These are phyloP conservation scores for Melopsittacus undulatus DNA, from an alignment of 2,797 vertebrate species.

Conservation along the genomic window DNA sequence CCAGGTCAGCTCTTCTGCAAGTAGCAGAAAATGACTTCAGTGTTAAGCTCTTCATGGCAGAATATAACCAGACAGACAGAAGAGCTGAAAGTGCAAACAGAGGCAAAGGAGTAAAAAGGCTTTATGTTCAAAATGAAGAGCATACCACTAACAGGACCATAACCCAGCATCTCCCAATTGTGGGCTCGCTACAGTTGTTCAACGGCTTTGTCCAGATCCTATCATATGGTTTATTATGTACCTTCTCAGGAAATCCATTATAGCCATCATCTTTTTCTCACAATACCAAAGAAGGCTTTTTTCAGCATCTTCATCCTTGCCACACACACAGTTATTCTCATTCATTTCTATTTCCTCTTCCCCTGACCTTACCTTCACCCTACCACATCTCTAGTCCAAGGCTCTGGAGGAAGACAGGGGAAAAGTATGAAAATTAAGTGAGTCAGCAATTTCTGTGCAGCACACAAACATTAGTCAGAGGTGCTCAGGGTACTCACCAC, in stretches of 20 bases:
- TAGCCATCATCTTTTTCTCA: not conserved
- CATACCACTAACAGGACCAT: not conserved
- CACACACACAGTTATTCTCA: not conserved
- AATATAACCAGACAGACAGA: not conserved
- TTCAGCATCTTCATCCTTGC: not conserved
- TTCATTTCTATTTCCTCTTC: not conserved
- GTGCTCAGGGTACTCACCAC: not conserved
- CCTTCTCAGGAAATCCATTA: not conserved
- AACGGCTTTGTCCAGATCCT: not conserved
- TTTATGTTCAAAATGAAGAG: not conserved
- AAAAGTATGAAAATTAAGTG: not conserved
- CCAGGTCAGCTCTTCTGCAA: not conserved
- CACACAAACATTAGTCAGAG: not conserved
- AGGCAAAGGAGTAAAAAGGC: not conserved
- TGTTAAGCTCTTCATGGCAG: not conserved
- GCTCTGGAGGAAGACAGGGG: not conserved
- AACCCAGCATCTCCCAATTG: not conserved
- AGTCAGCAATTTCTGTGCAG: conserved; percentile 48
- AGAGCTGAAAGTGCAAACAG: not conserved
- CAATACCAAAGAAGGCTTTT: not conserved
- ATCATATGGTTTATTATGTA: not conserved
- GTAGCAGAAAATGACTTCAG: not conserved
- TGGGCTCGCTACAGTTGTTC: not conserved
- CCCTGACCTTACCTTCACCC: not conserved
- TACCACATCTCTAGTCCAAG: not conserved